A percentile compares a stretch with the other conserved stretches of the same genome.
These are phyloP conservation scores for Calameuta pallipes DNA, from an alignment of 2,888 invertebrate species.

Conservation along the genomic window DNA sequence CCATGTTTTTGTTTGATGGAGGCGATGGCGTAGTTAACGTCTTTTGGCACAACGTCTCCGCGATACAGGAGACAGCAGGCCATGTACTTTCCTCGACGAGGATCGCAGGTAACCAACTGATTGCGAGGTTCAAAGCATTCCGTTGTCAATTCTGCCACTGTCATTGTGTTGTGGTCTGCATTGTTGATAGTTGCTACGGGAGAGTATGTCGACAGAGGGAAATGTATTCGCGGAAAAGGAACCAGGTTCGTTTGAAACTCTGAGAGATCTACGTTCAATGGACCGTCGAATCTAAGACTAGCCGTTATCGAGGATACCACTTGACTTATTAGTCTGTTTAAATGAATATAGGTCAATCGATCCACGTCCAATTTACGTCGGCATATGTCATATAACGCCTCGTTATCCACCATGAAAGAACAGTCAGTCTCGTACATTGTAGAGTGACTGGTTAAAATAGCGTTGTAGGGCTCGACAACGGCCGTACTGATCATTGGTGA, in stretches of 20 bases:
- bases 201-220: conserved; percentile 67
- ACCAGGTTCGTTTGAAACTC: conserved; percentile 39
- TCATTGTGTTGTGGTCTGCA: conserved; percentile 66
- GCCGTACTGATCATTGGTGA: conserved; percentile 63
- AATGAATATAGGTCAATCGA: conserved; percentile 70
- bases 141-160: conserved; percentile 28
- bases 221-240: conserved; percentile 36
- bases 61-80: conserved; percentile 61
- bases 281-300: conserved; percentile 40
- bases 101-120: conserved; percentile 58
- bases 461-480: conserved; percentile 64
- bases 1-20: conserved; percentile 69
- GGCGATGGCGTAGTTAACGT: conserved; percentile 68
- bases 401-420: conserved; percentile 61
- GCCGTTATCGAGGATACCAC: conserved; percentile 69
- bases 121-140: conserved; percentile 53
- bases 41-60: conserved; percentile 52
- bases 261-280: conserved; percentile 36
- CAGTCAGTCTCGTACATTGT: conserved; percentile 58
- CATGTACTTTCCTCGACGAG: conserved; percentile 67
- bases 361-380: conserved; percentile 69
- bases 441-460: conserved; percentile 60
- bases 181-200: conserved; percentile 68
- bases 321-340: conserved; percentile 70
- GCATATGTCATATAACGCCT: conserved; percentile 66